Percentiles rank a stretch among this genome's conserved stretches.
Conservation (phyloP, 1,140 invertebrate genomes). For the Diachasmimorpha longicaudata region DNA sequence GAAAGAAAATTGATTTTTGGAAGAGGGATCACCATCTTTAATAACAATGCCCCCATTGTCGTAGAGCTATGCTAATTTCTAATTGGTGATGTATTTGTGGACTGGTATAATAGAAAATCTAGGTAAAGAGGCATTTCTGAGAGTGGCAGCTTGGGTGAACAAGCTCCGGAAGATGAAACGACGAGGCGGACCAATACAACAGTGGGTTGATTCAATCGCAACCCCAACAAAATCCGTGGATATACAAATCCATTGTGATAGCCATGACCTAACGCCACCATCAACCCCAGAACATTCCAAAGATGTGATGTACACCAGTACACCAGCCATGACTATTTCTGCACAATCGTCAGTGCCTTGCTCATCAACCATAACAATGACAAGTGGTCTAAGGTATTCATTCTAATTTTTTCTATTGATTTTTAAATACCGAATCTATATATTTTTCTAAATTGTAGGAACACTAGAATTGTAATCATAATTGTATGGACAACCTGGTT, state of each 20-base stretch:
- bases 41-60: too few relatives aligned
- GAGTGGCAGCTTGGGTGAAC: slow-evolving; percentile 55
- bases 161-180: slow-evolving; percentile 60
- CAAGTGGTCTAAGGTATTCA: slow-evolving; percentile 42
- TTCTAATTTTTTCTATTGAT: too few relatives aligned
- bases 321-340: slow-evolving; percentile 53
- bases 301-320: background rate
- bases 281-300: background rate
- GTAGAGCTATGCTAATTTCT: too few relatives aligned
- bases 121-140: slow-evolving; percentile 51
- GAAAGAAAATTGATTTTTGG: too few relatives aligned
- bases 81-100: slow-evolving; percentile 3
- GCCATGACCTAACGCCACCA: slow-evolving; percentile 8
- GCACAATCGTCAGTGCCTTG: slow-evolving; percentile 50
- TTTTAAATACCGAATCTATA: too few relatives aligned
- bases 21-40: too few relatives aligned
- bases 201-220: slow-evolving; percentile 63
- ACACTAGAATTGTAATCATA: too few relatives aligned
- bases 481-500: too few relatives aligned
- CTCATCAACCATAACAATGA: slow-evolving; percentile 44
- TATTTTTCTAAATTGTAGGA: too few relatives aligned
- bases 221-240: slow-evolving; percentile 37
- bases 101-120: slow-evolving; percentile 44
- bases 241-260: slow-evolving; percentile 1
- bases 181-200: slow-evolving; percentile 53